Evolutionary conservation across 1,140 invertebrate genomes (phyloP).

Genomic region (Littorina saxatilis): DNA sequence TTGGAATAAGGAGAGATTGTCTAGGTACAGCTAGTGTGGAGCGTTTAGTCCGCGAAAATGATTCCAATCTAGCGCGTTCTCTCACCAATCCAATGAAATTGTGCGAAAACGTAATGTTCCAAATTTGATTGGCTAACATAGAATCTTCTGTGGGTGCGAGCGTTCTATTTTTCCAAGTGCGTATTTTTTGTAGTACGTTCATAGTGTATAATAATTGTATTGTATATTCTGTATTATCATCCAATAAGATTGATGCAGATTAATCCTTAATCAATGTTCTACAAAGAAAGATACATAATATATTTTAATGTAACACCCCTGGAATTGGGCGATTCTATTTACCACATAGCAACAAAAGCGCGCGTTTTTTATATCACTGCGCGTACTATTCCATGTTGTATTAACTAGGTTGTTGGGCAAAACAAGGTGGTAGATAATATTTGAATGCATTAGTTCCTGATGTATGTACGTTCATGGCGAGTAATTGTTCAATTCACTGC

Average conservation of each 20-base stretch:
- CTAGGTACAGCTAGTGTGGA: neutral
- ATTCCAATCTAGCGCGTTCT: neutral
- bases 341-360: neutral
- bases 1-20: neutral
- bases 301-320: neutral
- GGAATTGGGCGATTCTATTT: neutral
- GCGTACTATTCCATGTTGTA: neutral
- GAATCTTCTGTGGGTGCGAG: neutral
- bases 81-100: neutral
- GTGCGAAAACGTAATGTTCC: neutral
- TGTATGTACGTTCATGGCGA: neutral
- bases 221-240: neutral
- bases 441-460: neutral
- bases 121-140: neutral
- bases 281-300: no score
- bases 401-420: neutral
- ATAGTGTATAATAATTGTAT: neutral
- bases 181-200: neutral
- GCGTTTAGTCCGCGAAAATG: slow-evolving; percentile 13
- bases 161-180: neutral
- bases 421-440: no score
- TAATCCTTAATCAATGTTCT: neutral
- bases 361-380: neutral
- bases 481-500: neutral
- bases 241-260: neutral